Conservation (phyloP, 30 jellyfish, hydroid and myxozoan species). For the Turritopsis rubra region DNA sequence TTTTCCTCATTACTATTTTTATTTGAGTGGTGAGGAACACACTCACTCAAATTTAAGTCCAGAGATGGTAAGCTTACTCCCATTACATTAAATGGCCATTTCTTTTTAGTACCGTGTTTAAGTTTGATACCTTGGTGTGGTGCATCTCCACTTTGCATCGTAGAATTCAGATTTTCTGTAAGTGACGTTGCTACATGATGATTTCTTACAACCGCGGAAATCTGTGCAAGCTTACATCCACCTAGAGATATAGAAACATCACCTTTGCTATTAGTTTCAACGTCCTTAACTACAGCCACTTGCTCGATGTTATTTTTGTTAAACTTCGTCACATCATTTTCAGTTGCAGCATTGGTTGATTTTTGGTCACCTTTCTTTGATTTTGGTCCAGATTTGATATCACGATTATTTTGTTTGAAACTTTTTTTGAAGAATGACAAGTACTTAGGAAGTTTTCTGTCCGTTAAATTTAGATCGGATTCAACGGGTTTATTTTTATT, state of each 20-base stretch:
- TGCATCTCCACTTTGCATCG: neutral
- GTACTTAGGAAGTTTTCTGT: neutral
- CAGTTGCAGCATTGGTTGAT: neutral
- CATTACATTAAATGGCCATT: neutral
- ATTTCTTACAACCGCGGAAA: neutral
- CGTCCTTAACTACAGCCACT: neutral
- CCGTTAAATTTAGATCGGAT: neutral
- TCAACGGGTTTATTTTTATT: neutral
- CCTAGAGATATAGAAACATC: neutral
- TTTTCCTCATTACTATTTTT: neutral
- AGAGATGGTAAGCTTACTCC: neutral
- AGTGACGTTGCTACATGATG: neutral
- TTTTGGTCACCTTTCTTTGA: neutral
- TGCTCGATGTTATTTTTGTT: no score
- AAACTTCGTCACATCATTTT: neutral
- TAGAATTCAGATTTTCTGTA: no score
- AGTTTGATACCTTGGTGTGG: neutral
- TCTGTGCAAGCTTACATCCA: neutral
- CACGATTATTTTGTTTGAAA: neutral
- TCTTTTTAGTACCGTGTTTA: neutral
- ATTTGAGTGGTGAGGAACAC: neutral
- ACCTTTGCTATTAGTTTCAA: neutral
- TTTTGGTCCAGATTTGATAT: neutral
- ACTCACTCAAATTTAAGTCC: neutral
- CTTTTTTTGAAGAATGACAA: neutral